Conservation (phyloP, 35 echinoderm and acorn worm genomes). For the Diadema setosum region DNA sequence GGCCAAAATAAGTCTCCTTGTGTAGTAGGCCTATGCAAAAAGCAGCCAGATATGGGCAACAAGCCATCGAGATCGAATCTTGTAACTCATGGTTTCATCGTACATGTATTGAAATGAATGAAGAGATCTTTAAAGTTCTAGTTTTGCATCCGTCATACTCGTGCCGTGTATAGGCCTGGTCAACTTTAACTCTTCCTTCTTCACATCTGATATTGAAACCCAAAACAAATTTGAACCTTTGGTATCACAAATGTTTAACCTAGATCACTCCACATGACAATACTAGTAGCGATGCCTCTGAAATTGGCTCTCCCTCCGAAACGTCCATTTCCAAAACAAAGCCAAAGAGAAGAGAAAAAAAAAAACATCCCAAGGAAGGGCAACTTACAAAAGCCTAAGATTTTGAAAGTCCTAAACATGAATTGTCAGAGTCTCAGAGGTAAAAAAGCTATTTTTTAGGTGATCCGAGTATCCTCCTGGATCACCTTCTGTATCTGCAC, state of each 20-base stretch:
- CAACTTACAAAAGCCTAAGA: no score
- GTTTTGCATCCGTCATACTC: not conserved
- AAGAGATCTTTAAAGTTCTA: not conserved
- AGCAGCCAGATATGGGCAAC: slow-evolving; percentile 27
- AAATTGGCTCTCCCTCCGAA: no score
- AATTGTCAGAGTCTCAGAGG: no score
- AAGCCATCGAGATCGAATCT: slow-evolving; percentile 1
- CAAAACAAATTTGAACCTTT: not conserved
- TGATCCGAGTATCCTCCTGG: no score
- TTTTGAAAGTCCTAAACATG: no score
- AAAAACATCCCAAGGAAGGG: no score
- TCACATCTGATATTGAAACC: not conserved
- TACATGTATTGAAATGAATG: slow-evolving; percentile 7
- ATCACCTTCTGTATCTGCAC: no score
- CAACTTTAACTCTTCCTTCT: not conserved
- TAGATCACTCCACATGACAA: no score
- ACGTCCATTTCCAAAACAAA: no score
- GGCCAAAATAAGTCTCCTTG: slow-evolving; percentile 26
- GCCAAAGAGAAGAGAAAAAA: no score
- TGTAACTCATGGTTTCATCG: slow-evolving; percentile 31
- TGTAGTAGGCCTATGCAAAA: slow-evolving; percentile 6
- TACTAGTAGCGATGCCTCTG: no score
- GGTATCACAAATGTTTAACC: not conserved
- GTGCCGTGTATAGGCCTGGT: not conserved
- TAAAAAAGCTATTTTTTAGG: no score